These are phyloP conservation scores for Epizoanthus fatuus DNA, from an alignment of 92 coral and sea anemone genomes.

Conservation along the genomic window DNA sequence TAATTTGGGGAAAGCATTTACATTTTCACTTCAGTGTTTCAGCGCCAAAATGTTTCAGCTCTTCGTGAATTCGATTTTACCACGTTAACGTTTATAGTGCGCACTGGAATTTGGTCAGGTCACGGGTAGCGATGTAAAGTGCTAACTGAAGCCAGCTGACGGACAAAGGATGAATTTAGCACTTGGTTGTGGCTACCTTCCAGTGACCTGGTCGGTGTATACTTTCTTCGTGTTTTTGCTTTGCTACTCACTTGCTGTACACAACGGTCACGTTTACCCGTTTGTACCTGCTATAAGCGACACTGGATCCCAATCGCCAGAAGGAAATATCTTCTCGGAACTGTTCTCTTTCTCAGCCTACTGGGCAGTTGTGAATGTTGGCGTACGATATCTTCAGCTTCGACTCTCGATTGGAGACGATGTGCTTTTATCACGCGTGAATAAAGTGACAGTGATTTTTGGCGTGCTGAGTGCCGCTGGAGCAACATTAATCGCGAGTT, in stretches of 20 bases:
- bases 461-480: slow-evolving; percentile 89
- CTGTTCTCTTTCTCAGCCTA: slow-evolving; percentile 86
- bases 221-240: slow-evolving; percentile 86
- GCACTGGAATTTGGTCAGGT: not conserved
- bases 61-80: not conserved
- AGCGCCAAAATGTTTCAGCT: not conserved
- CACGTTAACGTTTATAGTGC: not conserved
- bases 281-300: slow-evolving; percentile 99
- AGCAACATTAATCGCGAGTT: slow-evolving; percentile 92
- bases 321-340: slow-evolving; percentile 92
- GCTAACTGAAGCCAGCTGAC: too few relatives aligned
- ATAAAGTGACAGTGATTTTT: slow-evolving; percentile 81
- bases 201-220: slow-evolving; percentile 89
- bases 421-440: slow-evolving; percentile 78
- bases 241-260: slow-evolving; percentile 92
- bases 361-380: slow-evolving; percentile 75
- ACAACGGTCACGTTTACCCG: slow-evolving; percentile 88
- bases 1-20: not conserved
- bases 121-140: too few relatives aligned
- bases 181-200: slow-evolving; percentile 91
- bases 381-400: slow-evolving; percentile 89
- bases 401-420: slow-evolving; percentile 69
- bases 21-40: not conserved
- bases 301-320: slow-evolving; percentile 94
- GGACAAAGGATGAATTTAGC: slow-evolving; percentile 42